Percentiles rank a stretch among this genome's conserved stretches.
Evolutionary conservation across 2,888 invertebrate species (phyloP).

Genomic region (Leptura quadrifasciata): DNA sequence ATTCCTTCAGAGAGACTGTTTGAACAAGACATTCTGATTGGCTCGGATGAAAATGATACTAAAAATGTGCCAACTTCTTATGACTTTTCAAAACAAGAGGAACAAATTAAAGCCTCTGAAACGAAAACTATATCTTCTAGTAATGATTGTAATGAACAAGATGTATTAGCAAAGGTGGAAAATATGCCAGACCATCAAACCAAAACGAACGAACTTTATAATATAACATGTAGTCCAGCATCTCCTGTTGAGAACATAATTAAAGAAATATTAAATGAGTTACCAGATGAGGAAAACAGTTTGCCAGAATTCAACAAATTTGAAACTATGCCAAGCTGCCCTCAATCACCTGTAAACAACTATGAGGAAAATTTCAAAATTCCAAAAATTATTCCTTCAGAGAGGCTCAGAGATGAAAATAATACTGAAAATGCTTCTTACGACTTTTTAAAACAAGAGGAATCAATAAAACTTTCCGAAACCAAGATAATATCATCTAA

Average conservation of each 20-base stretch:
- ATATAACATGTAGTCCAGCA: no score
- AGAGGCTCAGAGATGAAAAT: not conserved
- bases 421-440: not conserved
- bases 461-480: not conserved
- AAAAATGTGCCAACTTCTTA: not conserved
- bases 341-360: not conserved
- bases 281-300: not conserved
- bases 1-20: conserved; percentile 16
- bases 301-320: not conserved
- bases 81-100: not conserved
- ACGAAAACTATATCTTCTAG: not conserved
- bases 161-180: no score
- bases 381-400: conserved; percentile 32
- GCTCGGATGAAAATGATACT: not conserved
- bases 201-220: no score
- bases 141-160: not conserved
- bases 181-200: no score
- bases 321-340: conserved; percentile 16
- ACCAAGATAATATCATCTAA: not conserved
- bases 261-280: not conserved
- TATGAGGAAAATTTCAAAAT: not conserved
- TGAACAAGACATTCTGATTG: not conserved
- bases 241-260: not conserved
- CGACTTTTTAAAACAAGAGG: not conserved
- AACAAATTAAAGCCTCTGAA: not conserved